Evolutionary conservation across 2,888 invertebrate genomes (phyloP).

Genomic region (Hirtodrosophila trivittata): DNA sequence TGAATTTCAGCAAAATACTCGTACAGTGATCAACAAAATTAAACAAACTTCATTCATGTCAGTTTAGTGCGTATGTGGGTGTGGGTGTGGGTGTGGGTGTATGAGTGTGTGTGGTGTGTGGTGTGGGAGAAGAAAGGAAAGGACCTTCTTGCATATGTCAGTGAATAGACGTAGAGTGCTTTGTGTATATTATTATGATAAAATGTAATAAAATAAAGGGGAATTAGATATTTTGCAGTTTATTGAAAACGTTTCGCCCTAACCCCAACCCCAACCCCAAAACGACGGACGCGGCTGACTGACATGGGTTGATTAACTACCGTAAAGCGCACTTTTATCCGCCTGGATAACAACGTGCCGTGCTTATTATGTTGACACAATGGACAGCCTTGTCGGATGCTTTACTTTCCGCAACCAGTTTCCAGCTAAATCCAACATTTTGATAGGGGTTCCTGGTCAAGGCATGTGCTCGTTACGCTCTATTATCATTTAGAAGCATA

Average conservation of each 20-base stretch:
- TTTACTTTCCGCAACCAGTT: neutral
- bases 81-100: neutral
- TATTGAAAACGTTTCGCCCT: constrained; percentile 34
- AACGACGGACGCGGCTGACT: constrained; percentile 33
- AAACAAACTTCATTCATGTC: constrained; percentile 39
- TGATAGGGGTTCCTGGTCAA: too few relatives aligned
- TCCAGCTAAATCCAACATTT: too few relatives aligned
- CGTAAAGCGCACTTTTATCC: too few relatives aligned
- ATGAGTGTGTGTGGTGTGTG: too few relatives aligned
- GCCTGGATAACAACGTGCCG: too few relatives aligned
- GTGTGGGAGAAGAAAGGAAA: constrained; percentile 2
- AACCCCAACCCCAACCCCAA: neutral
- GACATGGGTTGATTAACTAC: constrained; percentile 58
- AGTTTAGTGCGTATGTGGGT: neutral
- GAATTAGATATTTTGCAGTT: constrained; percentile 56
- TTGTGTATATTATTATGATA: constrained; percentile 29
- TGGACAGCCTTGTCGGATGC: neutral
- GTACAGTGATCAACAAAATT: constrained; percentile 57
- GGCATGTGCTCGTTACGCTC: too few relatives aligned
- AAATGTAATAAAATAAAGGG: constrained; percentile 36
- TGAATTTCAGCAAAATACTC: constrained; percentile 28
- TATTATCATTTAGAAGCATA: too few relatives aligned
- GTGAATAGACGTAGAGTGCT: constrained; percentile 17
- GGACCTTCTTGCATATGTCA: constrained; percentile 29
- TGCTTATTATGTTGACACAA: constrained; percentile 1